Evolutionary conservation across 2,113 vertebrate genomes (phyloP), one percentile per base, ranked within the genome.

Genomic region (Sisor rabdophorus): DNA sequence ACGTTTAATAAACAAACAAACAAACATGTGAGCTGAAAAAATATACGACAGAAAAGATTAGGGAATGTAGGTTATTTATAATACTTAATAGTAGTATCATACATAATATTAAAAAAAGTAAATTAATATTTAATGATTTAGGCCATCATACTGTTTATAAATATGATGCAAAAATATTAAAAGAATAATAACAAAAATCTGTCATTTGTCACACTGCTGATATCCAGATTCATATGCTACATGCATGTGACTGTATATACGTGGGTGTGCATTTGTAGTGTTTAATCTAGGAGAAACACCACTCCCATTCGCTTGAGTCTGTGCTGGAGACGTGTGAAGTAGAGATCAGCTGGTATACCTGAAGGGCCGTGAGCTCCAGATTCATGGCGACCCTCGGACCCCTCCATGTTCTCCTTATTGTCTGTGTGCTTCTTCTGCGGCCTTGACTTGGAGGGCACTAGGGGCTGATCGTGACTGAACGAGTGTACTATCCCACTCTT

Each of bases 361-460:
- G 87, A 55, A 72, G 87, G 92, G 70, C 88, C 32, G 73, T 88
- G 90, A 4, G 86, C 75, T 83, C 88, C 60, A 47, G 86, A 83
- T 79, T 92, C 89, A 5, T 83, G 70, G 75, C 88, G 85, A n/a
- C 89, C 63, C 2, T 97, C 95, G 17, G 92, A 91, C 10, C 89
- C 95, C 87, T 99, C 97, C n/a, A 95, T 93, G 81, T 98, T 98
- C 86, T 99, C 97, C 87, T 98, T 98, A 91, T 98, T 97, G 87
- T 99, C 97, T 0, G 89, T 91, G 86, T 97, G 96, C 47, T 98
- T 98, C 90, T 93, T 96, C 84, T 93, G 88, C 0, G 93, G 92
- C 72, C 96, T 93, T 0, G 92, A 94, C 88, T 99, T 99, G 80
- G 95, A 97, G 80, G 97, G 96, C 79, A 99, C 92, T 75, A 95